These are phyloP conservation scores for Camptogramma bilineatum DNA, from an alignment of 2,888 invertebrate species.

Conservation along the genomic window DNA sequence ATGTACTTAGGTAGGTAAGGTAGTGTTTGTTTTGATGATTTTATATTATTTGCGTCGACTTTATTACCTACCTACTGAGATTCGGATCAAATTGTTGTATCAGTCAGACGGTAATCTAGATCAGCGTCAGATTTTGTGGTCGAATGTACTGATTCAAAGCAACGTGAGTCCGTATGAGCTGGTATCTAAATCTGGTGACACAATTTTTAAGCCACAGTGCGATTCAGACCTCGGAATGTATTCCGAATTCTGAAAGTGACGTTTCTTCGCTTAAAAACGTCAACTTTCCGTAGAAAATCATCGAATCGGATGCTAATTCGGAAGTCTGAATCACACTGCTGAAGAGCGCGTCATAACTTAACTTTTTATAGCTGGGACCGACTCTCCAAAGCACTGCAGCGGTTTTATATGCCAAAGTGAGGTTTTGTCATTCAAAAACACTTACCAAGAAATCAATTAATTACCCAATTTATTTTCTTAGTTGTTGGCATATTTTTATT, in stretches of 20 bases:
- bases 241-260: too few species aligned
- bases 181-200: background rate
- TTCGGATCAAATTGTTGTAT: slow-evolving; percentile 16
- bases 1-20: too few species aligned
- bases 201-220: background rate
- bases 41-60: slow-evolving; percentile 1
- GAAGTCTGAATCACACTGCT: too few species aligned
- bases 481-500: background rate
- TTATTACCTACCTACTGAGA: slow-evolving; percentile 11
- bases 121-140: background rate
- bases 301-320: too few species aligned
- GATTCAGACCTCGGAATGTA: too few species aligned
- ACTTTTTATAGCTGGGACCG: too few species aligned
- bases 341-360: too few species aligned
- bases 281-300: too few species aligned
- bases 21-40: background rate
- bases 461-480: background rate
- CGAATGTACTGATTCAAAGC: background rate
- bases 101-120: background rate
- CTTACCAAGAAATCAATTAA: background rate
- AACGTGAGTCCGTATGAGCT: background rate
- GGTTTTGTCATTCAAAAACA: too few species aligned
- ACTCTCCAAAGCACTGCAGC: too few species aligned
- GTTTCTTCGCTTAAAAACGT: too few species aligned
- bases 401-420: too few species aligned